These are phyloP conservation scores for Ornithoptera alexandrae DNA, from an alignment of 2,888 invertebrate genomes.

Conservation along the genomic window DNA sequence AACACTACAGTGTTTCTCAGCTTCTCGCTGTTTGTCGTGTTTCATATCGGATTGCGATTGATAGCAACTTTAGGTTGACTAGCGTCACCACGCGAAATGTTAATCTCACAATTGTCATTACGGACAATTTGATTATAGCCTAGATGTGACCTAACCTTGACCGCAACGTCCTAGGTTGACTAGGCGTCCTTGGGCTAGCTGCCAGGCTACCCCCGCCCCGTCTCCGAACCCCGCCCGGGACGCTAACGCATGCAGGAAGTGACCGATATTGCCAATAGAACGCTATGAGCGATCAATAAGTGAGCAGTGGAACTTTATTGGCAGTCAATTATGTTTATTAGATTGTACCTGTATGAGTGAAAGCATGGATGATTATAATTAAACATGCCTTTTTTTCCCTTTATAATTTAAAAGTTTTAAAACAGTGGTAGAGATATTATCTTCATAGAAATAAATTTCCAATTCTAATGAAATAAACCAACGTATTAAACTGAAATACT, in stretches of 20 bases:
- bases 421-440: neutral
- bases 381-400: neutral
- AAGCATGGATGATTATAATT: neutral
- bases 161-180: constrained; percentile 62
- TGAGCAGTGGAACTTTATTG: constrained; percentile 4
- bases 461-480: too few relatives aligned
- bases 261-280: constrained; percentile 57
- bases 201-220: constrained; percentile 48
- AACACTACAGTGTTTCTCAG: neutral
- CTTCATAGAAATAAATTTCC: too few relatives aligned
- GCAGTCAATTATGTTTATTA: neutral
- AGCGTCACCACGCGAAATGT: neutral
- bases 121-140: constrained; percentile 14
- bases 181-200: constrained; percentile 68
- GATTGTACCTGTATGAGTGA: neutral
- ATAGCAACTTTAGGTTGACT: too few relatives aligned
- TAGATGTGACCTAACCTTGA: constrained; percentile 57
- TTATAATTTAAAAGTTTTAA: neutral
- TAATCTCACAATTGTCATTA: neutral
- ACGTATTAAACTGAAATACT: too few relatives aligned
- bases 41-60: neutral
- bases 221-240: constrained; percentile 33
- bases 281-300: constrained; percentile 43
- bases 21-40: neutral
- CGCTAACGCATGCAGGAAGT: constrained; percentile 52